A percentile compares a stretch with the other conserved stretches of the same genome.
These are phyloP conservation scores for Acrobasis consociella DNA, from an alignment of 2,888 invertebrate genomes.

Conservation along the genomic window DNA sequence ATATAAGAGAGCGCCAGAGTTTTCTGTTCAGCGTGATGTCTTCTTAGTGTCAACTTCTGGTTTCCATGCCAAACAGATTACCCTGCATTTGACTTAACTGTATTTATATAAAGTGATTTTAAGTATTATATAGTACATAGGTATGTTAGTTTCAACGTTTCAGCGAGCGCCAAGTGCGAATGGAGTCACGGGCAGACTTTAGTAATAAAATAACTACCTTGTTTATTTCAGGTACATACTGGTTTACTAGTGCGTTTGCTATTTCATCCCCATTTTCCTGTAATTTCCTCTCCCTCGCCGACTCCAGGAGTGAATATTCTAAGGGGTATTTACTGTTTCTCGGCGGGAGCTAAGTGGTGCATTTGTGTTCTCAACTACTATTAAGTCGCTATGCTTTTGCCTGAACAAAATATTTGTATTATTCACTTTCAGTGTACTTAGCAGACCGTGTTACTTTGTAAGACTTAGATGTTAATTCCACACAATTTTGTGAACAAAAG, in stretches of 20 bases:
- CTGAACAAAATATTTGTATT: conserved; percentile 13
- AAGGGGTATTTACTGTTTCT: conserved; percentile 38
- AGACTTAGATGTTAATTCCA: conserved; percentile 1
- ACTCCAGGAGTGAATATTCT: conserved; percentile 26
- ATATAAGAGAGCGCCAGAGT: too few relatives aligned
- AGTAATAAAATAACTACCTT: neutral
- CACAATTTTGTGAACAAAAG: neutral
- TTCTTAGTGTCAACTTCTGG: too few relatives aligned
- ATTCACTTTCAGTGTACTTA: conserved; percentile 6
- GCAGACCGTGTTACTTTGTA: neutral
- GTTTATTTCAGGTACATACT: neutral
- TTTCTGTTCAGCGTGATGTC: too few relatives aligned
- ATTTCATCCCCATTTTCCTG: conserved; percentile 18
- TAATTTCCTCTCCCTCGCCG: conserved; percentile 25
- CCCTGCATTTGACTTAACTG: too few relatives aligned
- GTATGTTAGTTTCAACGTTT: too few relatives aligned
- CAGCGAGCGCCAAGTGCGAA: neutral
- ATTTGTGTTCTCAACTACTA: conserved; percentile 26
- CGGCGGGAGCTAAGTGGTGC: conserved; percentile 44
- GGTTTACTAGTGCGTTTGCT: conserved; percentile 1
- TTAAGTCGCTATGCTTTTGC: conserved; percentile 10
- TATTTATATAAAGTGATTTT: too few relatives aligned
- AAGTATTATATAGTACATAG: too few relatives aligned
- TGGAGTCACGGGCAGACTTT: neutral
- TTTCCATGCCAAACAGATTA: too few relatives aligned